Base-by-base conservation (phyloP, 2,888 invertebrate genomes). In the Drosophila mimica region DNA sequence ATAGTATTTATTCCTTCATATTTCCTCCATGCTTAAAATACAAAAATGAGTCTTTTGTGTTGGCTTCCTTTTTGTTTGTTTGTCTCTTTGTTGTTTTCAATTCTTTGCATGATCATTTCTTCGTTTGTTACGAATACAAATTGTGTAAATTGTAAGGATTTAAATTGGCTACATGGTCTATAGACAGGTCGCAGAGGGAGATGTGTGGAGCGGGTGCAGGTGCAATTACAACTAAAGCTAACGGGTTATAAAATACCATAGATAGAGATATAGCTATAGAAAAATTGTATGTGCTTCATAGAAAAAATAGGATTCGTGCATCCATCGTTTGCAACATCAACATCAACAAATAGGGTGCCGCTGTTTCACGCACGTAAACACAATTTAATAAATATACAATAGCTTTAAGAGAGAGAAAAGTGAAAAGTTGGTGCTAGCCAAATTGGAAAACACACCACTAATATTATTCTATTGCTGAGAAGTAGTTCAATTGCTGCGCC, bases 401-500 rank as follows among this genome's bases (percentile, higher is more conserved):
- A 83, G 73, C 71, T 72, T 66, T 71, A 71, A 51, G 70, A 70
- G 62, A 56, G 59, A 60, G 46, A 25, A 46, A 65, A 57, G 57
- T 60, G 58, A 34, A 75, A 71, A 76, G 40, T 59, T 57, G 48
- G 38, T 36, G 59, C 63, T 80, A 76, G 72, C 63, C 81, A 66
- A 66, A 66, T 63, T 36, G 28, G 68, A 67, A 56, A 64, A 53
- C 65, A 82, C 51, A 52, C 43, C 15, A 56, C 38, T 38, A 38
- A 7, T 40, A 15, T 8, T 38, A 48, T 38, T 52, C 38, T 25
- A 15, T 15, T 46, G 46, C 46, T 46, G 46, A 46, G 17, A 53
- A 63, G 15, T 59, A 30, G 11, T 48, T 86, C 57, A 92, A 76
- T 92, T 91, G 78, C 83, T 92, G 74, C 85, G 91, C 48, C 82